Evolutionary conservation across 2,888 invertebrate genomes (phyloP).

Genomic region (Zaprionus lineosus): DNA sequence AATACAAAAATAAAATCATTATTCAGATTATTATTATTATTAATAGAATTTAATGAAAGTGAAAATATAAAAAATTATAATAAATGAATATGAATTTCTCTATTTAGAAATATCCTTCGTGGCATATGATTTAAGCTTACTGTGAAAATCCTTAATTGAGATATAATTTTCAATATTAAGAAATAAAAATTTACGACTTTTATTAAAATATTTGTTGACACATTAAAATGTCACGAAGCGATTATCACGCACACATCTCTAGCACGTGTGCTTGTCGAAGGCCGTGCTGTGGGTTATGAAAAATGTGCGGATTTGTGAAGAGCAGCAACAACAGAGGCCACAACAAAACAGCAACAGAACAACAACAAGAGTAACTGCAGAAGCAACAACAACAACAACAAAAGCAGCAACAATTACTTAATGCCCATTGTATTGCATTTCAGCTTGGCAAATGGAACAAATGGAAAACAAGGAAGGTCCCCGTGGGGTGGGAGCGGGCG

Average conservation of each 20-base stretch:
- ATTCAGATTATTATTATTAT: no score
- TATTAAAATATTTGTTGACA: background rate
- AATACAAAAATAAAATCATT: no score
- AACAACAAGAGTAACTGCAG: slow-evolving; percentile 22
- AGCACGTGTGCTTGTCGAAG: slow-evolving; percentile 5
- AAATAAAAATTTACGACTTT: background rate
- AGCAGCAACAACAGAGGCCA: slow-evolving; percentile 34
- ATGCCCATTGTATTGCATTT: slow-evolving; percentile 74
- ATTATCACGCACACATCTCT: slow-evolving; percentile 25
- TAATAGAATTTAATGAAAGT: no score
- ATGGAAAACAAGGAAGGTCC: slow-evolving; percentile 49
- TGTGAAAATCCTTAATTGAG: no score
- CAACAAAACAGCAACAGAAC: slow-evolving; percentile 30
- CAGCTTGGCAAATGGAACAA: slow-evolving; percentile 65
- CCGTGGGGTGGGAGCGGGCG: no score
- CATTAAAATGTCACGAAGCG: no score
- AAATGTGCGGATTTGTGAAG: slow-evolving; percentile 72
- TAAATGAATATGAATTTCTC: no score
- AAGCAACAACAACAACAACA: slow-evolving; percentile 26
- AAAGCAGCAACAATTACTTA: slow-evolving; percentile 66
- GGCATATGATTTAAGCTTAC: no score
- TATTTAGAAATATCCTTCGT: no score
- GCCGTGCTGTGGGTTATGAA: slow-evolving; percentile 51
- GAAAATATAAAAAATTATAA: no score
- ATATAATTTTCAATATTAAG: no score